A percentile compares a stretch with the other conserved stretches of the same genome.
These are phyloP conservation scores for Drosophila melanosoma DNA, from an alignment of 2,888 invertebrate species.

Conservation along the genomic window DNA sequence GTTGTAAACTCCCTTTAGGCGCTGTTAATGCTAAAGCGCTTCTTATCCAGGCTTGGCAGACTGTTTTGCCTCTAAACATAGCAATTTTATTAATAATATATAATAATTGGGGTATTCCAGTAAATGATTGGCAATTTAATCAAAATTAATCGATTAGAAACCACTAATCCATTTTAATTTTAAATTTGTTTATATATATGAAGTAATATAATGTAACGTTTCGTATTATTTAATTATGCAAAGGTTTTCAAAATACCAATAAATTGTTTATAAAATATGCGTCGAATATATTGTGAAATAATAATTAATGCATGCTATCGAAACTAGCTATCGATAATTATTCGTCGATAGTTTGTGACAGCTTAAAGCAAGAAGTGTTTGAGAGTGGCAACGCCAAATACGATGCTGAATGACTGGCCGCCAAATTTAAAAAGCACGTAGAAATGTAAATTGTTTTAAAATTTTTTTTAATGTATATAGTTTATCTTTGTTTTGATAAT, in stretches of 20 bases:
- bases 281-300: neutral
- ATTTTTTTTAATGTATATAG: conserved; percentile 72
- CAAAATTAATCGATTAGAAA: conserved; percentile 34
- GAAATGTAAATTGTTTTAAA: conserved; percentile 40
- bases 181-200: neutral
- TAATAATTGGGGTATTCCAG: conserved; percentile 36
- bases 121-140: conserved; percentile 12
- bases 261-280: neutral
- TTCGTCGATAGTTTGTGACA: conserved; percentile 11
- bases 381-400: conserved; percentile 20
- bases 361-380: conserved; percentile 16
- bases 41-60: conserved; percentile 60
- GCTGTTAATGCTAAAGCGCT: conserved; percentile 47
- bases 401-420: neutral
- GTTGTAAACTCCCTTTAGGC: conserved; percentile 34
- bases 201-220: neutral
- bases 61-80: conserved; percentile 70
- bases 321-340: conserved; percentile 18
- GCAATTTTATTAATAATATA: conserved; percentile 56
- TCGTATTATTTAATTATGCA: neutral
- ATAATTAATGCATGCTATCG: conserved; percentile 7
- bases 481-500: conserved; percentile 79
- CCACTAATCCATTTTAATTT: neutral
- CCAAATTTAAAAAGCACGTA: conserved; percentile 6
- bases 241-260: neutral